These are phyloP conservation scores for Danaus chrysippus DNA, from an alignment of 2,888 invertebrate genomes.

Conservation along the genomic window DNA sequence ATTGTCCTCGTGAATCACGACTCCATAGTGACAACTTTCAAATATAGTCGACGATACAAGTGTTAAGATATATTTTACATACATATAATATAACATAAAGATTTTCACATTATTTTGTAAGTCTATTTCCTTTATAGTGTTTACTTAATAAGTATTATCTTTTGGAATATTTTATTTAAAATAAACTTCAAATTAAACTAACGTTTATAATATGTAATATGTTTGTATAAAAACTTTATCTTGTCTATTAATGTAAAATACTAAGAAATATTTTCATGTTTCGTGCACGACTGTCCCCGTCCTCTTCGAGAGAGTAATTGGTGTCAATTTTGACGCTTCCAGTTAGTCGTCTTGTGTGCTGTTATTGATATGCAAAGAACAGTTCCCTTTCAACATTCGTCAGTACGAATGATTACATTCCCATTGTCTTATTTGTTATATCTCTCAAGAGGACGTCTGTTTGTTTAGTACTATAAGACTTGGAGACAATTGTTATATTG, in stretches of 20 bases:
- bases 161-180: no score
- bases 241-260: neutral
- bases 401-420: neutral
- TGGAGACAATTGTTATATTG: no score
- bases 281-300: slow-evolving; percentile 17
- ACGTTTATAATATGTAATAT: neutral
- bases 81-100: slow-evolving; percentile 12
- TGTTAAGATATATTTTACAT: slow-evolving; percentile 20
- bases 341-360: slow-evolving; percentile 22
- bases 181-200: no score
- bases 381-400: slow-evolving; percentile 8
- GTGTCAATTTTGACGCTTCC: slow-evolving; percentile 27
- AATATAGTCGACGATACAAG: slow-evolving; percentile 37
- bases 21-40: slow-evolving; percentile 40
- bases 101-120: neutral
- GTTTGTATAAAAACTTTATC: neutral
- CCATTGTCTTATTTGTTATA: no score
- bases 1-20: slow-evolving; percentile 41
- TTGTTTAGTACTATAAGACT: no score
- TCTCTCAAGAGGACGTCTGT: no score
- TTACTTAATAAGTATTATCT: no score
- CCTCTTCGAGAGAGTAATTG: slow-evolving; percentile 25
- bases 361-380: slow-evolving; percentile 18
- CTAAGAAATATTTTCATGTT: neutral
- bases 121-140: no score